Percentiles rank a stretch among this genome's conserved stretches.
Conservation (phyloP, 2,888 invertebrate genomes). For the Endomychus coccineus region DNA sequence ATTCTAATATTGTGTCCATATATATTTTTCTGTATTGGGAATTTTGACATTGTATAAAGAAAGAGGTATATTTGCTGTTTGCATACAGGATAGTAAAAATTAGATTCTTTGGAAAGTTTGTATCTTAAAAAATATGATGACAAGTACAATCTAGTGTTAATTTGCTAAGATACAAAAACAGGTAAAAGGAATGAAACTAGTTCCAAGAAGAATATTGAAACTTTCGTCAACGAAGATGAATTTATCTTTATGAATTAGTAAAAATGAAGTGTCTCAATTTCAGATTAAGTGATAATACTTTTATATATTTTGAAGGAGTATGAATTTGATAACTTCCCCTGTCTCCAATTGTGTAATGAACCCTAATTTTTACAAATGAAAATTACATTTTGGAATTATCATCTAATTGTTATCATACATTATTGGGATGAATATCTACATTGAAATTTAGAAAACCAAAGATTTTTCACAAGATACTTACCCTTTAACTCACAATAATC, state of each 20-base stretch:
- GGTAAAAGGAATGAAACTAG: slow-evolving; percentile 60
- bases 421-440: too few relatives aligned
- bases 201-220: slow-evolving; percentile 77
- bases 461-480: too few relatives aligned
- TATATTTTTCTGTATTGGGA: slow-evolving; percentile 89
- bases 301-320: too few relatives aligned
- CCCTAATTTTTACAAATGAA: too few relatives aligned
- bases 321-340: too few relatives aligned
- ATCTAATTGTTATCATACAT: too few relatives aligned
- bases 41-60: slow-evolving; percentile 86
- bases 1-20: slow-evolving; percentile 72
- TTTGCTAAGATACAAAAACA: slow-evolving; percentile 60
- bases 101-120: slow-evolving; percentile 84
- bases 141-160: slow-evolving; percentile 75
- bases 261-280: slow-evolving; percentile 71
- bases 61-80: slow-evolving; percentile 95
- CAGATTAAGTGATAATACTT: too few relatives aligned
- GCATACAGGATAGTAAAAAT: slow-evolving; percentile 69
- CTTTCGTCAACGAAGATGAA: slow-evolving; percentile 86
- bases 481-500: too few relatives aligned
- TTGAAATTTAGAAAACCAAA: too few relatives aligned
- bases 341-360: too few relatives aligned
- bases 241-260: slow-evolving; percentile 69
- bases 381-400: too few relatives aligned
- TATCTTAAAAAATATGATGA: slow-evolving; percentile 93